Evolutionary conservation across 2,797 vertebrate genomes (phyloP).

Genomic region (Sarcoramphus papa): DNA sequence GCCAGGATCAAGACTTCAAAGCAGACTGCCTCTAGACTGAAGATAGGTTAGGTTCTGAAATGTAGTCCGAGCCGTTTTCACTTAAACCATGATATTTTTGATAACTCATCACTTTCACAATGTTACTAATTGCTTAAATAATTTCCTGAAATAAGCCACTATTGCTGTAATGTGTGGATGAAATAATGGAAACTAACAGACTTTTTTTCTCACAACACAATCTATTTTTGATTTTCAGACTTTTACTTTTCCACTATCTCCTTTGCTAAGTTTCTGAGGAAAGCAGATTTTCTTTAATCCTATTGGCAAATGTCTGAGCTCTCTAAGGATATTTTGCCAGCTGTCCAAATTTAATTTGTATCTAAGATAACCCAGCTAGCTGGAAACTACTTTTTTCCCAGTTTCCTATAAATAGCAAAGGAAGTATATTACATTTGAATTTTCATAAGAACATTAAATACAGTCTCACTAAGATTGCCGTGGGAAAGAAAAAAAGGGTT

Average conservation of each 20-base stretch:
- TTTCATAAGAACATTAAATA: neutral
- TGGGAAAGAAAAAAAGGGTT: neutral
- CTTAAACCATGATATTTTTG: neutral
- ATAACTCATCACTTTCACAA: neutral
- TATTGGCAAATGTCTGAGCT: neutral
- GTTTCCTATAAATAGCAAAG: neutral
- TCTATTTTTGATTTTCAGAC: neutral
- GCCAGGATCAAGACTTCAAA: neutral
- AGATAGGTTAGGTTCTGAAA: neutral
- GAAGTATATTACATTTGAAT: neutral
- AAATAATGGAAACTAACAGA: neutral
- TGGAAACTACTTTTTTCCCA: neutral
- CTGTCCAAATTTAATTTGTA: neutral
- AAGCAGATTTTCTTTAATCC: neutral
- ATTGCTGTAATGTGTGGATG: neutral
- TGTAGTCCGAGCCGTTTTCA: neutral
- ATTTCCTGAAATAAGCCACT: neutral
- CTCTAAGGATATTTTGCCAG: constrained; percentile 5
- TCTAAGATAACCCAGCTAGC: neutral
- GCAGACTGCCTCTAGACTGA: neutral
- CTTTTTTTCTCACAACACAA: neutral
- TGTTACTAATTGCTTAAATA: neutral
- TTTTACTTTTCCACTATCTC: neutral
- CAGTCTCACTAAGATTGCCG: fast-evolving
- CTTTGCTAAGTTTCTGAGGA: neutral